A percentile compares a stretch with the other conserved stretches of the same genome.
phyloP scores from a whole-genome alignment of 2,888 invertebrate species.

The Tinea trinotella region DNA sequence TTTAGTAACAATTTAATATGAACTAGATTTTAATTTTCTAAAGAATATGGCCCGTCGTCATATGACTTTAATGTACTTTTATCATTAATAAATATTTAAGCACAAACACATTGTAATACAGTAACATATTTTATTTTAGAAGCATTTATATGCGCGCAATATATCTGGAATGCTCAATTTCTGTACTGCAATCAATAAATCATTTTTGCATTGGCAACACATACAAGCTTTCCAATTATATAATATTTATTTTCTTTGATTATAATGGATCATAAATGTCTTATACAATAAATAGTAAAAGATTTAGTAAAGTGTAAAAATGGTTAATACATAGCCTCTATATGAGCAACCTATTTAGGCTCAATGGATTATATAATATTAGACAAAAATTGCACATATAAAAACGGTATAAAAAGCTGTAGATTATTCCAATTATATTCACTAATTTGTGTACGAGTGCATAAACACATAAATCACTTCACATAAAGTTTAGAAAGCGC shows the following conservation, averaged over 20 bases:
- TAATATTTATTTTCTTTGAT: background rate
- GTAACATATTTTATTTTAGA: background rate
- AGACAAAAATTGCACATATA: background rate
- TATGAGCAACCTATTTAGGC: slow-evolving; percentile 1
- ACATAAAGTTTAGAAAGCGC: slow-evolving; percentile 1
- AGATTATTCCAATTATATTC: background rate
- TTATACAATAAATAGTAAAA: background rate
- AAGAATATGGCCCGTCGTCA: background rate
- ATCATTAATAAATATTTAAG: background rate
- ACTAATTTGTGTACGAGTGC: background rate
- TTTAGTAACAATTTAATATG: background rate
- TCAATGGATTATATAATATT: background rate
- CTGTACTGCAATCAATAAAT: background rate
- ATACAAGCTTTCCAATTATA: too few relatives aligned
- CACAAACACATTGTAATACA: background rate
- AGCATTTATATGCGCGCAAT: background rate
- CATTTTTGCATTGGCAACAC: background rate
- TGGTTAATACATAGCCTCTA: background rate
- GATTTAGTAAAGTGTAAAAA: background rate
- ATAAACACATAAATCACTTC: background rate
- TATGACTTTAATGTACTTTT: background rate
- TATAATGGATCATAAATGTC: background rate
- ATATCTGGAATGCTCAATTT: background rate
- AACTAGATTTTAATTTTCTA: too few relatives aligned
- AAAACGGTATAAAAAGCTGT: slow-evolving; percentile 5